Percentiles rank a stretch among this genome's conserved stretches.
Evolutionary conservation across 37 sponge, comb jelly and placozoan genomes (phyloP).

Genomic region (Mnemiopsis leidyi): DNA sequence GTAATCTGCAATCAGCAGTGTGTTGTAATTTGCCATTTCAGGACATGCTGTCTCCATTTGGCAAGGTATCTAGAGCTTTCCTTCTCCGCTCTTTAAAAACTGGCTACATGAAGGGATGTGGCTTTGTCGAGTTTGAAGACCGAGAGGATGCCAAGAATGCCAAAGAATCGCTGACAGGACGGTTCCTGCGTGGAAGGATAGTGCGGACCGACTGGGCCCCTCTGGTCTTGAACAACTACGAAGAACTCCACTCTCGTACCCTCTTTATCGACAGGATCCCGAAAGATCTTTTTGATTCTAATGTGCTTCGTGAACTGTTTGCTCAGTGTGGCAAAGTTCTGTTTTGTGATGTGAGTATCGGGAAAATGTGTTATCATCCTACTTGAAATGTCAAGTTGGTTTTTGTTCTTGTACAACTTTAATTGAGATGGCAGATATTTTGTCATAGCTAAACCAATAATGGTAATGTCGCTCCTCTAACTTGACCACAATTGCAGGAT

Average conservation of each 20-base stretch:
- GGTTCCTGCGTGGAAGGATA: slow-evolving; percentile 29
- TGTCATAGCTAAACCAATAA: too few relatives aligned
- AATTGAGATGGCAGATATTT: too few relatives aligned
- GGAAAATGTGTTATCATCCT: too few relatives aligned
- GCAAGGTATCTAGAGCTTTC: slow-evolving; percentile 55
- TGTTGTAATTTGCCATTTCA: not conserved
- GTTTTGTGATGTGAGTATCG: slow-evolving; percentile 63
- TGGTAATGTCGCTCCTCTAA: too few relatives aligned
- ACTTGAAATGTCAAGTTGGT: too few relatives aligned
- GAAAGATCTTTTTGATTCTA: slow-evolving; percentile 63
- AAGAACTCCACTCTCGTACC: slow-evolving; percentile 56
- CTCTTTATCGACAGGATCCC: slow-evolving; percentile 61
- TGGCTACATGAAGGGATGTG: slow-evolving; percentile 64
- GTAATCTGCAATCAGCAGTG: too few relatives aligned
- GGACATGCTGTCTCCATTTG: slow-evolving; percentile 60
- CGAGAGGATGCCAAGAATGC: slow-evolving; percentile 60
- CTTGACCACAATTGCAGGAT: not conserved
- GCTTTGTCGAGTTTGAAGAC: slow-evolving; percentile 61
- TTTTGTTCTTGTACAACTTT: too few relatives aligned
- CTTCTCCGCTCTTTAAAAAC: slow-evolving; percentile 58
- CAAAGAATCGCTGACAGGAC: slow-evolving; percentile 54
- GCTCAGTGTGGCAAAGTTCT: slow-evolving; percentile 65
- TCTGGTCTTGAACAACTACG: slow-evolving; percentile 36
- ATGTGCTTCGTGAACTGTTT: slow-evolving; percentile 51
- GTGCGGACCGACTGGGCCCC: slow-evolving; percentile 64